Evolutionary conservation across 2,113 vertebrate genomes (phyloP).

Genomic region (Cynopterus brachyotis): DNA sequence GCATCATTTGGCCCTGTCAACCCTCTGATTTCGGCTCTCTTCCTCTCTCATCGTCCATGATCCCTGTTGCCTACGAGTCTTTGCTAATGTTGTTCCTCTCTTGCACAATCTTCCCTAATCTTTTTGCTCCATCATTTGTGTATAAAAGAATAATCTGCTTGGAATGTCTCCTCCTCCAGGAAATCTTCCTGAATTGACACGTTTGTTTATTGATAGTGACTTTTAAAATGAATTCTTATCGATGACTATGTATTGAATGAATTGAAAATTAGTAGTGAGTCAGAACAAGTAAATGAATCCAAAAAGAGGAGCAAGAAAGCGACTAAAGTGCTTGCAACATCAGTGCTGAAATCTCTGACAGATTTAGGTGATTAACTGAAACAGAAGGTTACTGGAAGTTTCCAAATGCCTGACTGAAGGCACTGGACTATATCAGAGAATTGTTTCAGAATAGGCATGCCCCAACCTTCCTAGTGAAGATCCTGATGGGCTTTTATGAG

Average conservation of each 20-base stretch:
- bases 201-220: not conserved
- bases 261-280: not conserved
- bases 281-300: not conserved
- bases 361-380: not conserved
- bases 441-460: not conserved
- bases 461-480: not conserved
- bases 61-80: not conserved
- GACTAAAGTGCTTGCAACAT: not conserved
- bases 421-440: not conserved
- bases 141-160: not conserved
- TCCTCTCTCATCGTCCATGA: not conserved
- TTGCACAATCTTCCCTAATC: not conserved
- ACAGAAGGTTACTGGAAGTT: not conserved
- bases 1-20: not conserved
- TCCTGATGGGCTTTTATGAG: not conserved
- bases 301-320: conserved; percentile 39
- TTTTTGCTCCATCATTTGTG: not conserved
- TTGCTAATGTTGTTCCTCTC: not conserved
- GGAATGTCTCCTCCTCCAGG: not conserved
- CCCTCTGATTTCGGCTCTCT: not conserved
- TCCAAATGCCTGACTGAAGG: not conserved
- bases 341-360: not conserved
- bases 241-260: not conserved
- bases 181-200: not conserved
- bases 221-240: not conserved